Evolutionary conservation across 2,888 invertebrate species (phyloP).

Genomic region (Buathra laborator): DNA sequence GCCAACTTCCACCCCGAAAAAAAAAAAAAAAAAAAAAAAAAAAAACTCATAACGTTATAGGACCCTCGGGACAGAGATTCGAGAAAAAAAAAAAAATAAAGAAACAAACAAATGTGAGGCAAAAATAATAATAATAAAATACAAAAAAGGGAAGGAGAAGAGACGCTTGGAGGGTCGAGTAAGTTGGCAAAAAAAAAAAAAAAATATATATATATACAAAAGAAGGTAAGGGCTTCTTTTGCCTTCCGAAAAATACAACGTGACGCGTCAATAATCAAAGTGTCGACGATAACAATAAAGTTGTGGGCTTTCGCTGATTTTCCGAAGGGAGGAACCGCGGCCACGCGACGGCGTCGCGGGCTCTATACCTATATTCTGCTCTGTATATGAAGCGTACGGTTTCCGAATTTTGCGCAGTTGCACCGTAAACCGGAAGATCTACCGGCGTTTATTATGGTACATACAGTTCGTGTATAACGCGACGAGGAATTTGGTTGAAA

Average conservation of each 20-base stretch:
- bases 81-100: slow-evolving; percentile 27
- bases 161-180: slow-evolving; percentile 7
- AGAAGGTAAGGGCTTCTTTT: not conserved
- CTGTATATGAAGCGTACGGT: not conserved
- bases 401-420: slow-evolving; percentile 28
- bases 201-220: not conserved
- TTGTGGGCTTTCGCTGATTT: not conserved
- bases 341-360: not conserved
- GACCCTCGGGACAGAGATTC: slow-evolving; percentile 36
- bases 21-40: slow-evolving; percentile 50
- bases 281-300: slow-evolving; percentile 44
- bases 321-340: not conserved
- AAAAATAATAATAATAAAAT: slow-evolving; percentile 24
- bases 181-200: slow-evolving; percentile 2
- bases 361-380: not conserved
- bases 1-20: not conserved
- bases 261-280: slow-evolving; percentile 20
- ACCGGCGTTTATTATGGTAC: not conserved
- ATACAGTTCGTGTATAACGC: not conserved
- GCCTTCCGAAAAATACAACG: not conserved
- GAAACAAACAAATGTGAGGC: slow-evolving; percentile 6
- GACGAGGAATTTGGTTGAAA: slow-evolving; percentile 28
- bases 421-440: slow-evolving; percentile 37
- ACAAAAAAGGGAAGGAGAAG: slow-evolving; percentile 14
- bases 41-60: slow-evolving; percentile 61